These are phyloP conservation scores for Chionoecetes opilio DNA, from an alignment of 1,140 invertebrate genomes.

Conservation along the genomic window DNA sequence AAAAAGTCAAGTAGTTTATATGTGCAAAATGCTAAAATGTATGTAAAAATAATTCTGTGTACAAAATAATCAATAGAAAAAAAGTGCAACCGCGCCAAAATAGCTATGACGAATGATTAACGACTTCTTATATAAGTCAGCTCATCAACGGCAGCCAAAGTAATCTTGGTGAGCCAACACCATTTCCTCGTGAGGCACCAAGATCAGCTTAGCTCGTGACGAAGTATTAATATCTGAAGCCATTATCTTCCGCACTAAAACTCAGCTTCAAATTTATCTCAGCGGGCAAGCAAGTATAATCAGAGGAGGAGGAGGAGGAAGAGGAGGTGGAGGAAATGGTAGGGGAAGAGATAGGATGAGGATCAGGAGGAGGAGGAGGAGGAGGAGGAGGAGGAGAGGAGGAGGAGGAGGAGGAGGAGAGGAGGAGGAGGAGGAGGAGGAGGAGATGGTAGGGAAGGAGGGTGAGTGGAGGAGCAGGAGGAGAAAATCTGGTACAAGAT, in stretches of 20 bases:
- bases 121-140: background rate
- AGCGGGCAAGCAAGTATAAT: conserved; percentile 34
- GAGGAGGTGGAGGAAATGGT: background rate
- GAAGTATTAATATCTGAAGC: conserved; percentile 54
- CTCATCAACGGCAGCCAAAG: background rate
- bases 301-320: conserved; percentile 27
- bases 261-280: conserved; percentile 46
- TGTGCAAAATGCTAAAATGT: background rate
- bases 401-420: background rate
- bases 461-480: background rate
- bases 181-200: conserved; percentile 24
- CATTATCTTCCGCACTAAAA: conserved; percentile 47
- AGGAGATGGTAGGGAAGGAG: background rate
- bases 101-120: background rate
- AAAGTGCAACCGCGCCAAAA: background rate
- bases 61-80: no score
- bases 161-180: conserved; percentile 11
- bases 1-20: background rate
- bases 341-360: background rate
- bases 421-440: background rate
- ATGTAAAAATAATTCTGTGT: no score
- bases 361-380: background rate
- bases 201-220: conserved; percentile 38
- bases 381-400: background rate
- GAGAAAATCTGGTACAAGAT: conserved; percentile 12